Evolutionary conservation across 2,888 invertebrate genomes (phyloP).

Genomic region (Imbricaverruca yamaguchii): DNA sequence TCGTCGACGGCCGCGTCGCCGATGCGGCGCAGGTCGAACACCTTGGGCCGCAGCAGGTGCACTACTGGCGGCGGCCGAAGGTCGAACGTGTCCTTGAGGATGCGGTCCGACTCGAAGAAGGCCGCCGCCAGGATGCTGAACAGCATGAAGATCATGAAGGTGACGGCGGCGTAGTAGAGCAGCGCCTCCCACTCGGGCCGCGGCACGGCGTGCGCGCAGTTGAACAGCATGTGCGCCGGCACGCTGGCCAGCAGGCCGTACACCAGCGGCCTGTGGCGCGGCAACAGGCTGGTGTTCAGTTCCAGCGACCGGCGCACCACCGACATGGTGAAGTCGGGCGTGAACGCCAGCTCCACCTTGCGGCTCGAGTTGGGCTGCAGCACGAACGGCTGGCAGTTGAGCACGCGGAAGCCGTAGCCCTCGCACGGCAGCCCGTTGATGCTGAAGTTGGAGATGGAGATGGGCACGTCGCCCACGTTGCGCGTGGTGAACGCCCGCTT

Average conservation of each 20-base stretch:
- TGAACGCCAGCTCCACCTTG: slow-evolving; percentile 76
- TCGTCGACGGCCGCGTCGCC: not conserved
- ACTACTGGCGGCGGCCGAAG: not conserved
- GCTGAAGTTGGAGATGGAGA: slow-evolving; percentile 59
- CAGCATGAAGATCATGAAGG: slow-evolving; percentile 54
- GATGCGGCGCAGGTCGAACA: not conserved
- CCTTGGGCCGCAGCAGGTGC: not conserved
- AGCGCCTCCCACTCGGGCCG: slow-evolving; percentile 69
- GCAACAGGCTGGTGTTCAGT: slow-evolving; percentile 36
- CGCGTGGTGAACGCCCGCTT: slow-evolving; percentile 73
- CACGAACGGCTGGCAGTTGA: slow-evolving; percentile 64
- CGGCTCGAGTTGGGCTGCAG: slow-evolving; percentile 63
- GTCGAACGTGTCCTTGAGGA: slow-evolving; percentile 52
- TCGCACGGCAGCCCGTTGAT: slow-evolving; percentile 59
- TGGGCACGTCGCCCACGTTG: slow-evolving; percentile 85
- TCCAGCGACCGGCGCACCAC: slow-evolving; percentile 58
- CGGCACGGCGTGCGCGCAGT: slow-evolving; percentile 59
- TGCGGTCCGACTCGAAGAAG: slow-evolving; percentile 62
- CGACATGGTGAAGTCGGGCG: slow-evolving; percentile 76
- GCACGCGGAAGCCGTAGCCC: slow-evolving; percentile 69
- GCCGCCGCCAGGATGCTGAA: slow-evolving; percentile 58
- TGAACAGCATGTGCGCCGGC: slow-evolving; percentile 55
- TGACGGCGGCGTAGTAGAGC: slow-evolving; percentile 56
- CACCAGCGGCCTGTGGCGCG: slow-evolving; percentile 40
- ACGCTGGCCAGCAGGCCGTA: slow-evolving; percentile 62